A percentile compares a stretch with the other conserved stretches of the same genome.
Evolutionary conservation across 1,140 invertebrate genomes (phyloP).

Genomic region (Nymphalis io): DNA sequence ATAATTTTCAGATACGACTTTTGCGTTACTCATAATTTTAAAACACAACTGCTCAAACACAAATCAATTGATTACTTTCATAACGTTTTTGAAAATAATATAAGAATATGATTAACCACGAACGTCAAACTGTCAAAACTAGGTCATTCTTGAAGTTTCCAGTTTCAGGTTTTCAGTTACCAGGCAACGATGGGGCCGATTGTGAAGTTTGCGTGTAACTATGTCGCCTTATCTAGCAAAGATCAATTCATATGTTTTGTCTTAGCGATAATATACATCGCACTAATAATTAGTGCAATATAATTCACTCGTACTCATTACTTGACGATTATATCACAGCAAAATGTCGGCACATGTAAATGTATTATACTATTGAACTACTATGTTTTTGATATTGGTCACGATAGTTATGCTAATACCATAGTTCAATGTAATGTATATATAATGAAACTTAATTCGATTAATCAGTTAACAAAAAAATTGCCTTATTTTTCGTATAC

Average conservation of each 20-base stretch:
- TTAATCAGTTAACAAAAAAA: too few species aligned
- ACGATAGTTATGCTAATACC: too few species aligned
- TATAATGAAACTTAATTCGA: too few species aligned
- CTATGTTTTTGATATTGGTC: too few species aligned
- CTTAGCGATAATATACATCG: too few species aligned
- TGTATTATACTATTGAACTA: too few species aligned
- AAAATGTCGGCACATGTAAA: too few species aligned
- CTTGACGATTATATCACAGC: not conserved
- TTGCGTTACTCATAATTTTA: conserved; percentile 45
- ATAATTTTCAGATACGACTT: conserved; percentile 44
- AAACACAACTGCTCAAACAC: not conserved
- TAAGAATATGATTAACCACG: conserved; percentile 9
- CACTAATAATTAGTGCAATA: not conserved
- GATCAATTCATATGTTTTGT: not conserved
- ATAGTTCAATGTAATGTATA: too few species aligned
- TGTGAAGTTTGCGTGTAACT: conserved; percentile 2
- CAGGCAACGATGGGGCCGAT: conserved; percentile 38
- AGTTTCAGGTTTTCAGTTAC: conserved; percentile 52
- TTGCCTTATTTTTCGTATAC: too few species aligned
- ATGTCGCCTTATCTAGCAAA: not conserved
- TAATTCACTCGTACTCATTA: not conserved
- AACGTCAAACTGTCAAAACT: conserved; percentile 23
- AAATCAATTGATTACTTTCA: not conserved
- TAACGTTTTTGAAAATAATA: conserved; percentile 5
- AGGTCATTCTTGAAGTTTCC: conserved; percentile 39